Evolutionary conservation across 2,888 invertebrate genomes (phyloP), one percentile per base, ranked within the genome.

Genomic region (Pollenia amentaria): DNA sequence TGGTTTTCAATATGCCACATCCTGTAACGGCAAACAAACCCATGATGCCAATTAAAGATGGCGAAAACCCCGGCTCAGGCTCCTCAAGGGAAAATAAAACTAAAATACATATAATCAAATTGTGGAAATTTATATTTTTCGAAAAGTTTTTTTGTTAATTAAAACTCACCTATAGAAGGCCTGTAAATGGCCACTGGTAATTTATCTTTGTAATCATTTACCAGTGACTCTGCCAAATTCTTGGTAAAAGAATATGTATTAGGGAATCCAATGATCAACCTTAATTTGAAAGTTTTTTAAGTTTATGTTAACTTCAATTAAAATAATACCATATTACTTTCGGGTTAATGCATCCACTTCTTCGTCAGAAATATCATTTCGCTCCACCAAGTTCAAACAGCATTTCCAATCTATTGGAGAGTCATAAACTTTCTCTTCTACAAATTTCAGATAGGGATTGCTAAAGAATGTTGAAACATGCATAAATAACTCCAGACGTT

Each of bases 181-280:
- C 98, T 94, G 87, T 97, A 95, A 88, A 99, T 96, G 38, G 96
- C 95, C 0, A 96, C 93, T 0, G 98, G 98, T 29, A 99, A 91
- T 21, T 94, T 92, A 0, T 94, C 94, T 14, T 91, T 93, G 72
- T 96, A 95, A 73, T 97, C 96, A 38, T 95, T 94, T 0, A 98
- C 94, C 10, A 97, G 94, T 76, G 96, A 95, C 90, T 99, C 99
- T 0, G 97, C 97, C 87, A 99, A 91, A 85, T 97, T 96, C 92
- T 99, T 99, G 0, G 98, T 97, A 91, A 97, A 98, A 0, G 97
- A 97, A 91, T 99, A 99, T 0, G 98, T 98, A 90, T 99, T 99
- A 0, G 98, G 98, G 18, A 92, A 92, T 29, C 92, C 92, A 11
- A 89, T 79, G 65, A 89, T 90, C 10, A 91, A 40, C 73, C 92